phyloP scores from a whole-genome alignment of 2,888 invertebrate genomes.

The Cerceris rybyensis region DNA sequence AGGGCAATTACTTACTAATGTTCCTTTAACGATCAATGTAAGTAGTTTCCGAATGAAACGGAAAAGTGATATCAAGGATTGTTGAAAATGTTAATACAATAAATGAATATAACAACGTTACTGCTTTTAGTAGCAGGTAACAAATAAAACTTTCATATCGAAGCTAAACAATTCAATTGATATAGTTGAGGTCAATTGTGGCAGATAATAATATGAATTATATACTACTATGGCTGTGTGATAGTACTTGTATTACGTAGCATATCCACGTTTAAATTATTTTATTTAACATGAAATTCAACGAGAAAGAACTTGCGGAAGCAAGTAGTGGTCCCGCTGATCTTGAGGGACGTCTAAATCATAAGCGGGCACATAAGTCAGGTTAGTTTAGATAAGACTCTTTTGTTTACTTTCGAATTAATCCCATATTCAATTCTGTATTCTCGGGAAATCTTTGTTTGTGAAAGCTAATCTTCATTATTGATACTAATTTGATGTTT shows the following conservation, averaged over 20 bases:
- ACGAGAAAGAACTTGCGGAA: constrained; percentile 87
- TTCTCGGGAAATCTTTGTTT: neutral
- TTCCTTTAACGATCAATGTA: neutral
- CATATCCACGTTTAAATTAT: constrained; percentile 6
- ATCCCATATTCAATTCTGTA: neutral
- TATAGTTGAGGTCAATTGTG: constrained; percentile 9
- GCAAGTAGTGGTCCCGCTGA: constrained; percentile 85
- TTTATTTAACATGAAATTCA: constrained; percentile 85
- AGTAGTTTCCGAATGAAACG: neutral
- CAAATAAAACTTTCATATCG: constrained; percentile 1
- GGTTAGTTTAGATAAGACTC: constrained; percentile 65
- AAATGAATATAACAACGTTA: neutral
- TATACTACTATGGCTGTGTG: constrained; percentile 23
- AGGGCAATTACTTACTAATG: neutral
- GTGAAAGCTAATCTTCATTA: neutral
- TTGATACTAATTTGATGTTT: too few species aligned
- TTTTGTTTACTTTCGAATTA: constrained; percentile 4
- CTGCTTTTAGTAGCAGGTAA: too few species aligned
- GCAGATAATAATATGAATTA: constrained; percentile 26
- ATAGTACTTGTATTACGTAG: constrained; percentile 25
- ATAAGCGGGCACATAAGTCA: constrained; percentile 83
- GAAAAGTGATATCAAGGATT: neutral
- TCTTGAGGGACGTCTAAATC: constrained; percentile 89
- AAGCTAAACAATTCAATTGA: constrained; percentile 27
- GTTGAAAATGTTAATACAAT: neutral